Conservation (phyloP, 2,797 vertebrate species). For the Lepilemur septentrionalis region DNA sequence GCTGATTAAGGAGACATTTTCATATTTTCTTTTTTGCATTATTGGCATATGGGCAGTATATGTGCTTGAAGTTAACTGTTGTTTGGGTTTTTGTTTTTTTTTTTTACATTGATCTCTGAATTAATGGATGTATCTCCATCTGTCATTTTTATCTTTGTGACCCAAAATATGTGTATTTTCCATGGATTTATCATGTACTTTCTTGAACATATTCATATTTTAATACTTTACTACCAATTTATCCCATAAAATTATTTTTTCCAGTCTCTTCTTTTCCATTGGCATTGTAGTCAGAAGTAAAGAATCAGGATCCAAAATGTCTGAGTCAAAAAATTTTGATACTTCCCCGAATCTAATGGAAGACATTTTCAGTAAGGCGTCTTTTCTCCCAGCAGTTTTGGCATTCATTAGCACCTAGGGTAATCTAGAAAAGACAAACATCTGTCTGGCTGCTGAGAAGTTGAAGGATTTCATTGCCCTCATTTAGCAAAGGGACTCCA, state of each 20-base stretch:
- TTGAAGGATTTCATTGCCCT: conserved; percentile 14
- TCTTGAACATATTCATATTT: not conserved
- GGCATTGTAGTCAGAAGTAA: not conserved
- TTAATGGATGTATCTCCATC: not conserved
- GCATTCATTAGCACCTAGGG: not conserved
- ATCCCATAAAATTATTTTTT: not conserved
- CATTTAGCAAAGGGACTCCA: not conserved
- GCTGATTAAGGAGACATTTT: not conserved
- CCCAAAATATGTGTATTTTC: not conserved
- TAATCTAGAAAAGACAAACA: conserved; percentile 48
- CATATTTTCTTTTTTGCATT: not conserved
- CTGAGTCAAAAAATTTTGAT: not conserved
- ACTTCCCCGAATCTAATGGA: not conserved
- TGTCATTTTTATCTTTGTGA: not conserved
- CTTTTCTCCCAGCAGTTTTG: not conserved
- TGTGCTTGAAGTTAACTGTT: not conserved
- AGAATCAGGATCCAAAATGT: not conserved
- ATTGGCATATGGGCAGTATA: not conserved
- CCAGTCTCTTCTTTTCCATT: not conserved
- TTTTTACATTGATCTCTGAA: not conserved
- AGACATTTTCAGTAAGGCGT: not conserved
- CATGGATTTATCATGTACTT: not conserved
- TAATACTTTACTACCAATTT: not conserved
- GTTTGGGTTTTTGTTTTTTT: not conserved
- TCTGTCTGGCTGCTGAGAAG: not conserved